Evolutionary conservation across 2,888 invertebrate species (phyloP), one percentile per base, ranked within the genome.

Genomic region (Sipha maydis): DNA sequence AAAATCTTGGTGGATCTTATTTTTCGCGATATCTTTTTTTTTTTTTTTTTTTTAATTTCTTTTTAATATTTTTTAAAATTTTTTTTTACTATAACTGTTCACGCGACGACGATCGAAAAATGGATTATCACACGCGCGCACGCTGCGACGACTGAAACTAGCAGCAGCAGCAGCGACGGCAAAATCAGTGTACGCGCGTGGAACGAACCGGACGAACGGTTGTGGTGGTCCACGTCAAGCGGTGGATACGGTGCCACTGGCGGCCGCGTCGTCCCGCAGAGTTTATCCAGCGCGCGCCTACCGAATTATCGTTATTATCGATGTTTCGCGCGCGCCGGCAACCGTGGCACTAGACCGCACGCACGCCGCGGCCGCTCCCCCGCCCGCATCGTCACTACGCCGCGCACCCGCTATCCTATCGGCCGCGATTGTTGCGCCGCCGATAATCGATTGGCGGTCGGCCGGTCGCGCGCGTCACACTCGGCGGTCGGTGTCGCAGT

Each of bases 211-310:
- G 8, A 61, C 84, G n/a, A 54, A 61, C 84, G 61, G 25, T 2
- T 34, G 34, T 75, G 48, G 88, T 75, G 80, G 80, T 80, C 88
- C 80, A 82, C 80, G 67, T 73, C 79, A 54, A 75, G 73, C 88
- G 82, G 88, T 75, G 75, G 88, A 75, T 82, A 80, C 88, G 88
- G 34, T 82, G 88, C 80, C 88, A 88, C 88, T 88, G 86, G 82
- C 88, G 80, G 82, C 80, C 38, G 17, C 67, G 61, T 31, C 84
- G 82, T 67, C 79, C 80, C 56, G 31, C 41, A 41, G 5, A 41
- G 41, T 41, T 41, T 41, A 41, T 41, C 41, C 41, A 8, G 41
- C 41, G 80, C 38, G 88, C 80, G 75, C 80, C 88, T 67, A 80
- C 75, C 80, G 88, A 88, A 48, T 38, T 9, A 41, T 41, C 1